Percentiles rank a stretch among this genome's conserved stretches.
phyloP scores from a whole-genome alignment of 2,797 vertebrate species.

The Rhinogobio ventralis region DNA sequence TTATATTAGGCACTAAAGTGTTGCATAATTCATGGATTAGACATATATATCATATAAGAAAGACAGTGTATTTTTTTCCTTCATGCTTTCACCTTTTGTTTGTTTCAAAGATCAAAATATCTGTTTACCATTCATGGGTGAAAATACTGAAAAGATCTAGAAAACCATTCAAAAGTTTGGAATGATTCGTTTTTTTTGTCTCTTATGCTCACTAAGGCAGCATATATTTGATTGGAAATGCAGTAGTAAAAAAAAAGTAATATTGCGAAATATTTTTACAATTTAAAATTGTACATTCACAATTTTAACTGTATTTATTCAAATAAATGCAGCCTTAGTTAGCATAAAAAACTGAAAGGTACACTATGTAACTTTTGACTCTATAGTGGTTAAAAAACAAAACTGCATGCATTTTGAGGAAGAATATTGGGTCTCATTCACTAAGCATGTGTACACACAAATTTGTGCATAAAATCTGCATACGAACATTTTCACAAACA shows the following conservation, averaged over 20 bases:
- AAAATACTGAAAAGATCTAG: not conserved
- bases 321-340: not conserved
- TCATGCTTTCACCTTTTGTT: not conserved
- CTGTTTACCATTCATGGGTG: not conserved
- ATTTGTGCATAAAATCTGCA: not conserved
- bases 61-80: not conserved
- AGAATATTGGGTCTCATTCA: not conserved
- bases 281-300: not conserved
- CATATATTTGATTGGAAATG: not conserved
- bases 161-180: no score
- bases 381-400: not conserved
- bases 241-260: not conserved
- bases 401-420: not conserved
- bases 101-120: not conserved
- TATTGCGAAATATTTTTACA: not conserved
- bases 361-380: not conserved
- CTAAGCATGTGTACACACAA: not conserved
- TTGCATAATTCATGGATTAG: slow-evolving; percentile 9
- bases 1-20: not conserved
- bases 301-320: not conserved
- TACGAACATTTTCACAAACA: not conserved
- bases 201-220: not conserved
- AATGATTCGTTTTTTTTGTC: not conserved
- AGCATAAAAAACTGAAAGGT: not conserved
- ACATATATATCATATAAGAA: not conserved